Conservation (phyloP, 2,888 invertebrate genomes). For the Agriotes lineatus region DNA sequence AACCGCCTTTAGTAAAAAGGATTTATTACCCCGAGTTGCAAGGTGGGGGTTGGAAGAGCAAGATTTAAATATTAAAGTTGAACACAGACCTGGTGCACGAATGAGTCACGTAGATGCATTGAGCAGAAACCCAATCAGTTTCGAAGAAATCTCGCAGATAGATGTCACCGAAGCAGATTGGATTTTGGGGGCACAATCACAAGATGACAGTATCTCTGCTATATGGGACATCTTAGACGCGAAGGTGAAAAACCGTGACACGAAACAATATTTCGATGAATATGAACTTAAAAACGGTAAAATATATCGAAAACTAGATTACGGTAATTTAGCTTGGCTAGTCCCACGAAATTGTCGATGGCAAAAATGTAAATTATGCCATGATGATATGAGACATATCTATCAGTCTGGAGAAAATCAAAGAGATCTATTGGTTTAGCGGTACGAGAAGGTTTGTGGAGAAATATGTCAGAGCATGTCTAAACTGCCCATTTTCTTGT, state of each 20-base stretch:
- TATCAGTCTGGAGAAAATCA: slow-evolving; percentile 31
- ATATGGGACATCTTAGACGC: background rate
- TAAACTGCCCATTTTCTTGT: slow-evolving; percentile 10
- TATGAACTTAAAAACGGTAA: background rate
- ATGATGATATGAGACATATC: slow-evolving; percentile 56
- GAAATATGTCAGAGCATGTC: slow-evolving; percentile 55
- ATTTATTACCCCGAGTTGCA: slow-evolving; percentile 53
- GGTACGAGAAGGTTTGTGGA: slow-evolving; percentile 48
- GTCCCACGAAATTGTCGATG: slow-evolving; percentile 53
- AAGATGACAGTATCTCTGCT: slow-evolving; percentile 28
- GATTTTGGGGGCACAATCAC: slow-evolving; percentile 49
- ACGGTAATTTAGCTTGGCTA: slow-evolving; percentile 49
- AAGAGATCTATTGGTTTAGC: slow-evolving; percentile 51
- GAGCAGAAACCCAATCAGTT: slow-evolving; percentile 34
- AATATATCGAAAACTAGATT: background rate
- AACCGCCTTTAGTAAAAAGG: slow-evolving; percentile 46
- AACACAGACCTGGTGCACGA: slow-evolving; percentile 51
- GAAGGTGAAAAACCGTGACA: background rate
- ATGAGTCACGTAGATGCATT: slow-evolving; percentile 57
- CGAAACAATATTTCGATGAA: background rate
- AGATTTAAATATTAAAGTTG: slow-evolving; percentile 54
- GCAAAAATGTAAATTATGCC: slow-evolving; percentile 49
- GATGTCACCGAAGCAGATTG: slow-evolving; percentile 44
- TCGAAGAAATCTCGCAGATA: background rate
- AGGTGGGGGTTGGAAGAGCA: slow-evolving; percentile 56